These are phyloP conservation scores for Vimba vimba DNA, from an alignment of 2,113 vertebrate species.

Conservation along the genomic window DNA sequence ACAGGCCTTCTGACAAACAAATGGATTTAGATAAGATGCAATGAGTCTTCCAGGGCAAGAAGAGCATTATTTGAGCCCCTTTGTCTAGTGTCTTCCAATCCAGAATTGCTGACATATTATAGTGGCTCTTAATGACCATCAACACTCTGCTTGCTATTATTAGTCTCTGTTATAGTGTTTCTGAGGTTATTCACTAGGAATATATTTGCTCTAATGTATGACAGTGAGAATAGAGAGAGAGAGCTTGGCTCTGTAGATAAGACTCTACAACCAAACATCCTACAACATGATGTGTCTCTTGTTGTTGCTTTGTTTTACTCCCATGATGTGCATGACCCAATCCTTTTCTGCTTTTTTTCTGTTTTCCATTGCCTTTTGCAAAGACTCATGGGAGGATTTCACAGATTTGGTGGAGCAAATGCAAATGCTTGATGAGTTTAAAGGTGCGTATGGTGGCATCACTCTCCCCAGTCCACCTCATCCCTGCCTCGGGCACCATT, in stretches of 20 bases:
- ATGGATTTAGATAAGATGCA: background rate
- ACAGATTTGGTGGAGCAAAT: slow-evolving; percentile 92
- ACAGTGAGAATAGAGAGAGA: background rate
- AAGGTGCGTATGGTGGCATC: slow-evolving; percentile 88
- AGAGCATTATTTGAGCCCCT: background rate
- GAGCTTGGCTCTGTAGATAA: background rate
- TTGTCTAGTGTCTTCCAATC: background rate
- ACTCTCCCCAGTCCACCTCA: slow-evolving; percentile 70
- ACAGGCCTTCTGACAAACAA: background rate
- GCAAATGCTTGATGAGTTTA: slow-evolving; percentile 82
- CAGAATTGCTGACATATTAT: background rate
- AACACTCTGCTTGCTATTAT: background rate
- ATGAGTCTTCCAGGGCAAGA: background rate
- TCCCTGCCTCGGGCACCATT: slow-evolving; percentile 37
- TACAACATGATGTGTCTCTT: slow-evolving; percentile 14
- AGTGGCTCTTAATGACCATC: background rate
- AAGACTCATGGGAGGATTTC: slow-evolving; percentile 96
- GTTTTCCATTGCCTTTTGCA: slow-evolving; percentile 85
- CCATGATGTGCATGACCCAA: slow-evolving; percentile 83
- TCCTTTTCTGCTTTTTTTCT: slow-evolving; percentile 65
- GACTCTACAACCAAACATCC: background rate
- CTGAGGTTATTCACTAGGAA: background rate
- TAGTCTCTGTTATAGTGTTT: background rate
- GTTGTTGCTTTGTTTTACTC: slow-evolving; percentile 71
- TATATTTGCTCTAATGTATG: background rate